Percentiles rank a stretch among this genome's conserved stretches.
Evolutionary conservation across 2,797 vertebrate genomes (phyloP).

Genomic region (Percopsis omiscomaycus): DNA sequence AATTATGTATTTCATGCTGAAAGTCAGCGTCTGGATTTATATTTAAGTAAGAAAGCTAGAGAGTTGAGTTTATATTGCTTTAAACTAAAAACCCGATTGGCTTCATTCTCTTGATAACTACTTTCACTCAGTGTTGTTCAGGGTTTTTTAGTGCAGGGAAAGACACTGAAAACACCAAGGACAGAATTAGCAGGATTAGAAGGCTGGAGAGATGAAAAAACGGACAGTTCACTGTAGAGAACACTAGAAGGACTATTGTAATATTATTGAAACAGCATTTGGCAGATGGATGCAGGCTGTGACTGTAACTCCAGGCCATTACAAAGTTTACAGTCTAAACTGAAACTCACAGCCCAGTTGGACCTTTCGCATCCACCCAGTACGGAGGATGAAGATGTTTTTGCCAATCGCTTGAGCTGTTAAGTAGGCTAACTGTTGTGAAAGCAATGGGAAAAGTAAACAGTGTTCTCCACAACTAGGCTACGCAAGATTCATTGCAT

Average conservation of each 20-base stretch:
- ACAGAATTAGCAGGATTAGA: slow-evolving; percentile 9
- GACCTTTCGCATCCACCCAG: slow-evolving; percentile 30
- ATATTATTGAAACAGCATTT: slow-evolving; percentile 55
- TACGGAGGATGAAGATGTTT: slow-evolving; percentile 32
- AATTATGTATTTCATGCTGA: too few species aligned
- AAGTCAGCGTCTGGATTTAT: too few species aligned
- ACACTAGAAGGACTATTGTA: slow-evolving; percentile 60
- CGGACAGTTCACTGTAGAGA: slow-evolving; percentile 58
- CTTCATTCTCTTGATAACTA: too few species aligned
- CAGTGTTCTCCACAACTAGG: slow-evolving; percentile 17
- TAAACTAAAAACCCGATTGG: too few species aligned
- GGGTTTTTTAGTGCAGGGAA: too few species aligned
- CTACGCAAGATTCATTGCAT: slow-evolving; percentile 27
- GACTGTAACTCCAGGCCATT: slow-evolving; percentile 41
- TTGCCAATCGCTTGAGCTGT: slow-evolving; percentile 37
- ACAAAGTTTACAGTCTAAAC: slow-evolving; percentile 44
- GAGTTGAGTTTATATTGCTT: too few species aligned
- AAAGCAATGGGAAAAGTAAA: not conserved
- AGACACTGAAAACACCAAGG: not conserved
- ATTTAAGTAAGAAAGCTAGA: too few species aligned
- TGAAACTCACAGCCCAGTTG: slow-evolving; percentile 46
- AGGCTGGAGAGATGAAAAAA: slow-evolving; percentile 49
- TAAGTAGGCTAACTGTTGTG: slow-evolving; percentile 5
- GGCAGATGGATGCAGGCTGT: slow-evolving; percentile 53
- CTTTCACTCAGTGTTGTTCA: too few species aligned